Percentiles rank a stretch among this genome's conserved stretches.
Conservation (phyloP, 2,888 invertebrate genomes). For the Spialia ferax region DNA sequence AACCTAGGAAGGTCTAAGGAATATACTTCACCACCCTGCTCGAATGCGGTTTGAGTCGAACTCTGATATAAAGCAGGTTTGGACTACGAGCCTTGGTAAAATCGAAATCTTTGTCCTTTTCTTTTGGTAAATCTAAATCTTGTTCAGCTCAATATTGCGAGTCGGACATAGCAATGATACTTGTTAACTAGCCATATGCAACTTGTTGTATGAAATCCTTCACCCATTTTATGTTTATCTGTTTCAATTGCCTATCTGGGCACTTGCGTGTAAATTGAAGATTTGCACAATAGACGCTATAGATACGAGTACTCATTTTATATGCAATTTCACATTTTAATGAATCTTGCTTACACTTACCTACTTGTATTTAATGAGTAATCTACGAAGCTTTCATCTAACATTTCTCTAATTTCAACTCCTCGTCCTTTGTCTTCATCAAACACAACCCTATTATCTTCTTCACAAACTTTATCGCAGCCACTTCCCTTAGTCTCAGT, state of each 20-base stretch:
- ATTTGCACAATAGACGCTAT: background rate
- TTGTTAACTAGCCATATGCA: constrained; percentile 15
- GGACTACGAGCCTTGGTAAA: too few species aligned
- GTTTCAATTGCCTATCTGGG: constrained; percentile 9
- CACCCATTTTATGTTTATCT: constrained; percentile 28
- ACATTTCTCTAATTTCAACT: too few species aligned
- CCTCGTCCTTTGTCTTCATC: background rate
- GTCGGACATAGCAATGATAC: constrained; percentile 24
- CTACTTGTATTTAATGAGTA: too few species aligned
- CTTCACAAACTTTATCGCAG: background rate
- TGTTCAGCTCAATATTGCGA: constrained; percentile 16
- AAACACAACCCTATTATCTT: background rate
- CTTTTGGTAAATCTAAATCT: constrained; percentile 14
- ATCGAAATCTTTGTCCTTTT: too few species aligned
- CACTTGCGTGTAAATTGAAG: background rate
- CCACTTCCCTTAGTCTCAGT: background rate
- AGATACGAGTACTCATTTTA: background rate
- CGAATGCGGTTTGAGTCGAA: too few species aligned
- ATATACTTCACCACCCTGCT: too few species aligned
- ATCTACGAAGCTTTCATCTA: too few species aligned
- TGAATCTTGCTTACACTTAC: background rate
- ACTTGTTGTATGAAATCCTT: constrained; percentile 29
- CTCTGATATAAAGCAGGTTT: too few species aligned
- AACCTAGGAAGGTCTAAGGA: too few species aligned
- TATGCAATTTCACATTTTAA: background rate